phyloP scores from a whole-genome alignment of 92 coral and sea anemone genomes.

The Parazoanthus darwini region DNA sequence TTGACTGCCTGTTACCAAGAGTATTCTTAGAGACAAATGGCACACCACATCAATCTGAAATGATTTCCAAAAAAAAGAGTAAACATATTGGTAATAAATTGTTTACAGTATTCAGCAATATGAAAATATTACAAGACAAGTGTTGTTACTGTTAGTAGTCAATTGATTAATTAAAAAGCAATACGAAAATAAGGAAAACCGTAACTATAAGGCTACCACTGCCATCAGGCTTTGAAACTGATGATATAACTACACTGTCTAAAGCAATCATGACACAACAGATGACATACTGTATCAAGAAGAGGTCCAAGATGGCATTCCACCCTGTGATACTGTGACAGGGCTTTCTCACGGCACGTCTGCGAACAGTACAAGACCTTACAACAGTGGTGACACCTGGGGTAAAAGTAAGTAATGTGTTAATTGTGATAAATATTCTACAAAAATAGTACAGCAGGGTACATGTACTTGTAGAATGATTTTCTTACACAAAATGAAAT shows the following conservation, averaged over 20 bases:
- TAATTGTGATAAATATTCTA: background rate
- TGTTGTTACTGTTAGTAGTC: no score
- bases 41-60: conserved; percentile 80
- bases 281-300: conserved; percentile 75
- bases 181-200: no score
- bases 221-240: no score
- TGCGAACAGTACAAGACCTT: conserved; percentile 82
- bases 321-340: conserved; percentile 71
- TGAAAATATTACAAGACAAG: no score
- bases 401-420: background rate
- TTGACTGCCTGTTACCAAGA: conserved; percentile 78
- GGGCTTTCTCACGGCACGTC: conserved; percentile 74
- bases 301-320: conserved; percentile 86
- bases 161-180: no score
- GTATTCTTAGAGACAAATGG: conserved; percentile 84
- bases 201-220: no score
- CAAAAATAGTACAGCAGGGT: background rate
- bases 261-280: no score
- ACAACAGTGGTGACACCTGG: conserved; percentile 68
- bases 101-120: no score
- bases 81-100: background rate
- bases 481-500: no score
- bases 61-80: background rate
- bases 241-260: no score
- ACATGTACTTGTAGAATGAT: background rate